Base-by-base conservation (phyloP, 92 coral and sea anemone genomes). In the Virgularia gustaviana region DNA sequence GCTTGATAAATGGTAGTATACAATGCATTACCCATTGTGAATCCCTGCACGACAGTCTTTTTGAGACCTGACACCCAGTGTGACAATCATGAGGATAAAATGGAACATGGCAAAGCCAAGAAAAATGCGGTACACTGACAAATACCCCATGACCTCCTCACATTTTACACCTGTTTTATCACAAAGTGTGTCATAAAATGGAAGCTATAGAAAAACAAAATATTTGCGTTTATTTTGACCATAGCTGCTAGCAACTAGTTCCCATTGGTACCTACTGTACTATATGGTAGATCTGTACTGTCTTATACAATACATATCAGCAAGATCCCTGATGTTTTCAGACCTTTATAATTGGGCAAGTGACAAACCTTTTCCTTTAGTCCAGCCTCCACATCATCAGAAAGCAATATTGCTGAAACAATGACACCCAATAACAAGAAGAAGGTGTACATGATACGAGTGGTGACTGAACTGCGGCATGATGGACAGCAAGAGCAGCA, bases 401-500 rank as follows among this genome's bases (percentile, higher is more conserved):
- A 88, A 42, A 87, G 75, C 96, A 94, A 89, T 58, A 94, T 72
- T 41, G 96, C 81, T 2, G 99, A 89, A 24, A 94, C 64, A 53
- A 85, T 77, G 10, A 91, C 90, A 7, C 99, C 99, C 25, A 94
- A 78, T 27, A 94, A 71, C 55, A 94, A 70, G 78, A 86, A 94
- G 16, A 94, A 30, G 11, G 91, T 86, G 70, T 94, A 89, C 88
- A 94, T 81, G 75, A 94, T 84, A 28, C 99, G 81, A 11, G 96
- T 94, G 13, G 99, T 88, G 7, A 91, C 88, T 28, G 96, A 94
- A 58, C 99, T 89, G 74, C 88, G 87, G 59, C 99, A 94, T 85
- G 96, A 88, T 34, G 99, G 99, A 66, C 99, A 94, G 68, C 99
- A 94, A 10, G 88, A 71, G 60, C 99, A 94, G 44, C 99, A 94